Base-by-base conservation (phyloP, 1,140 invertebrate species). In the Drosophila sp. region DNA sequence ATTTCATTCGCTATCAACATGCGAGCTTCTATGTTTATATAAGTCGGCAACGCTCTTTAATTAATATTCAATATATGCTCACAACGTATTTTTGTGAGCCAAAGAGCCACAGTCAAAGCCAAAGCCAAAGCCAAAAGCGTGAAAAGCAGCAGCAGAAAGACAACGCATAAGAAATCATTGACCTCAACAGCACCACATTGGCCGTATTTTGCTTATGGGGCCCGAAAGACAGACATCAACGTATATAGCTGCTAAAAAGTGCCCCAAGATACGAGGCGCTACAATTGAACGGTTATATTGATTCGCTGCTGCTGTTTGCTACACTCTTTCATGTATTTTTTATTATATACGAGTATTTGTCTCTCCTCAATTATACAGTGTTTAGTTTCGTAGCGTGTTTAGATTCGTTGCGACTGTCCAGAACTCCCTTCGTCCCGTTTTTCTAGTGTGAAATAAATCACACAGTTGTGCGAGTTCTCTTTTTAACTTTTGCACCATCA, bases 101-200 rank as follows among this genome's bases (percentile, higher is more conserved):
- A 16, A 58, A 36, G 7, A 50, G 25, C 46, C 46, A 43, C 58
- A 59, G 34, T 38, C 34, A 58, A 59, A n/a, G 46, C n/a, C 48
- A 66, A 40, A 51, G 45, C 14, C 62, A 18, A 73, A 48, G 32
- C 45, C 43, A 86, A 76, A 78, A 84, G 75, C 71, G 79, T 82
- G 59, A 81, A 82, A 79, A 76, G 70, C 71, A 76, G 82, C 79
- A 72, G 72, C 62, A 84, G 74, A 77, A 82, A 83, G 63, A 82
- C 74, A 82, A 78, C 79, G 74, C 72, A 80, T 84, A 77, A 86
- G 81, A 82, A 87, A 86, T 78, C 81, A 82, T 86, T 86, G 81
- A 86, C 81, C 81, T 86, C 82, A 78, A 78, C 80, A 84, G 64
- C 51, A 64, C 58, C 73, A 69, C 80, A 80, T 83, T 84, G 72